Evolutionary conservation across 2,797 vertebrate genomes (phyloP).

Genomic region (Steatocranus sp.): DNA sequence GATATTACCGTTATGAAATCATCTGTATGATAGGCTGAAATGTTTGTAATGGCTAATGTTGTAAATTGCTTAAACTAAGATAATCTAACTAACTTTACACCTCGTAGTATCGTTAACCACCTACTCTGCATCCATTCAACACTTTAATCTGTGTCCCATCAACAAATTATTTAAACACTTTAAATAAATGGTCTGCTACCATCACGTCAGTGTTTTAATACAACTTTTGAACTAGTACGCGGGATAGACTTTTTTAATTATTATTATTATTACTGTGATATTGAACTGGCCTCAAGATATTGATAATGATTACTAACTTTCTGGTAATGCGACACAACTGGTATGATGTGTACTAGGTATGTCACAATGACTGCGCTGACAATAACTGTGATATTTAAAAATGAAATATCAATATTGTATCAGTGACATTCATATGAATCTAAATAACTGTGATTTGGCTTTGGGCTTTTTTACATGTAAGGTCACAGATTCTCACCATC

Average conservation of each 20-base stretch:
- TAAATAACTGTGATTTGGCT: background rate
- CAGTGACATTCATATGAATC: background rate
- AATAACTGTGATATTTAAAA: background rate
- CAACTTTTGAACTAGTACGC: background rate
- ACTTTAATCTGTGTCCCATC: background rate
- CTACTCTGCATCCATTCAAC: background rate
- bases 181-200: background rate
- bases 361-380: background rate
- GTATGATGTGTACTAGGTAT: background rate
- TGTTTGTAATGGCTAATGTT: background rate
- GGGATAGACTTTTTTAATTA: accelerated
- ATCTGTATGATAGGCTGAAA: background rate
- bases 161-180: background rate
- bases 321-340: background rate
- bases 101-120: background rate
- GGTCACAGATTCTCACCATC: background rate
- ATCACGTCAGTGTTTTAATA: background rate
- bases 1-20: background rate
- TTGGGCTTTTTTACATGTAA: background rate
- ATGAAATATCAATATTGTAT: background rate
- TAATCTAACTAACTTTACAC: background rate
- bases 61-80: background rate
- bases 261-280: background rate
- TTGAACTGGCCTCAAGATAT: background rate
- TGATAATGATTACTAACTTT: background rate